phyloP scores from a whole-genome alignment of 2,113 vertebrate species.

The Aepyceros melampus region DNA sequence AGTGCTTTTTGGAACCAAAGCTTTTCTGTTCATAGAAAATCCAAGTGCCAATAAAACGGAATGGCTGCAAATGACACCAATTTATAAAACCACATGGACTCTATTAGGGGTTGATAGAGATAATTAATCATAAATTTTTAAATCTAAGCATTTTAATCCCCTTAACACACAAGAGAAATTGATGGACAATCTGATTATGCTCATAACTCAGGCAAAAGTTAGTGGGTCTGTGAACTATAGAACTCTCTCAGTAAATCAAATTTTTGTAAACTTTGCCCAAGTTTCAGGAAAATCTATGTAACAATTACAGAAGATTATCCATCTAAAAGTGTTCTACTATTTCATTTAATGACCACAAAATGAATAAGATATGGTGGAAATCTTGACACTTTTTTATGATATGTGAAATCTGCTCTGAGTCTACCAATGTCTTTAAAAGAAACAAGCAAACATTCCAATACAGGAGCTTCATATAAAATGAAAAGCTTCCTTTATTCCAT shows the following conservation, averaged over 20 bases:
- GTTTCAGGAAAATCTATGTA: not conserved
- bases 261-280: not conserved
- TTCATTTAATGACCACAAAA: not conserved
- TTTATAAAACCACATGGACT: not conserved
- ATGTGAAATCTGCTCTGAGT: not conserved
- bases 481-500: constrained; percentile 21
- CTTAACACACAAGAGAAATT: not conserved
- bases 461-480: not conserved
- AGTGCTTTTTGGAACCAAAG: not conserved
- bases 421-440: not conserved
- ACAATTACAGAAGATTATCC: not conserved
- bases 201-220: not conserved
- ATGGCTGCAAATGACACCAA: not conserved
- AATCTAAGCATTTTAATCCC: not conserved
- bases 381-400: not conserved
- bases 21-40: not conserved
- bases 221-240: not conserved
- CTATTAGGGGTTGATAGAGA: not conserved
- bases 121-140: not conserved
- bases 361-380: not conserved
- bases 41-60: not conserved
- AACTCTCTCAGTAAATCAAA: not conserved
- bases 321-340: not conserved
- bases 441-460: not conserved
- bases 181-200: not conserved